Percentiles rank a stretch among this genome's conserved stretches.
Conservation (phyloP, 1,140 invertebrate genomes). For the Calliopsis andreniformis region DNA sequence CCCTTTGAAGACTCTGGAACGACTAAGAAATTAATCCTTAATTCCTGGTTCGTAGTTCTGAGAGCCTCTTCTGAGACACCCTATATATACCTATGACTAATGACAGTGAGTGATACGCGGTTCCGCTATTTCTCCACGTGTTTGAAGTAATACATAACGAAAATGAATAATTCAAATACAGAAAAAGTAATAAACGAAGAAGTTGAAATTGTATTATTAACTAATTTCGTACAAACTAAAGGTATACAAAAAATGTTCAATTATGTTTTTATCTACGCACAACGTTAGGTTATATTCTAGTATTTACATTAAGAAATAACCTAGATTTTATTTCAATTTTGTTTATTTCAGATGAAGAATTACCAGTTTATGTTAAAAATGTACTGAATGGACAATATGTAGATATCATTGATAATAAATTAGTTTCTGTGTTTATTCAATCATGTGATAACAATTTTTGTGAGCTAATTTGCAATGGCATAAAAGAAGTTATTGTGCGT, state of each 20-base stretch:
- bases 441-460: conserved; percentile 39
- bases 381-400: conserved; percentile 60
- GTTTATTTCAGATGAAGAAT: conserved; percentile 39
- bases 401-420: conserved; percentile 46
- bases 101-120: not conserved
- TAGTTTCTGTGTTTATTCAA: conserved; percentile 25
- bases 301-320: not conserved
- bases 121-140: not conserved
- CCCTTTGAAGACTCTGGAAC: no score
- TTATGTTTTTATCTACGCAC: not conserved
- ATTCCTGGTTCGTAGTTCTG: no score
- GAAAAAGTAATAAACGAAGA: conserved; percentile 4
- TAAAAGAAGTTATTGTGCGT: conserved; percentile 36
- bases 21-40: no score
- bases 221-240: conserved; percentile 39
- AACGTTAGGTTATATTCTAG: conserved; percentile 17
- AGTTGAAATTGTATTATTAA: conserved; percentile 50
- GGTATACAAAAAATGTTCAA: conserved; percentile 35
- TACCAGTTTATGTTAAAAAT: conserved; percentile 14
- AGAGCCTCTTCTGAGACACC: no score
- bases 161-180: conserved; percentile 21
- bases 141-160: not conserved
- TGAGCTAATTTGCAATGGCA: conserved; percentile 45
- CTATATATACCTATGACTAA: no score
- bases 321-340: not conserved